Evolutionary conservation across 2,113 vertebrate genomes (phyloP).

Genomic region (Aramus guarauna): DNA sequence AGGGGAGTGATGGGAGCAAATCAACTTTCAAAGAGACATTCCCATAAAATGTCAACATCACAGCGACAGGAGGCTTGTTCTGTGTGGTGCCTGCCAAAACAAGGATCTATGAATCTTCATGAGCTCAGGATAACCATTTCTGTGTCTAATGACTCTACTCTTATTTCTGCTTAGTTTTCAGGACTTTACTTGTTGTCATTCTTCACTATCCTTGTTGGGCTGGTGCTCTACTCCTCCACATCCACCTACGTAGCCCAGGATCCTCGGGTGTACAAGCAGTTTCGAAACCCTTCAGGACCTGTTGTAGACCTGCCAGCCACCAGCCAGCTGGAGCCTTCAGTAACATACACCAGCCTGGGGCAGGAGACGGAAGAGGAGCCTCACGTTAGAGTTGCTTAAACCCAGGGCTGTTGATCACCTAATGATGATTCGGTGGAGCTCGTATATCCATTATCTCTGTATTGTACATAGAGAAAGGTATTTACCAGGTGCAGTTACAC

Average conservation of each 20-base stretch:
- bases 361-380: conserved; percentile 88
- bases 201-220: conserved; percentile 88
- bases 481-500: conserved; percentile 75
- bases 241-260: conserved; percentile 92
- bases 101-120: not conserved
- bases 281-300: conserved; percentile 87
- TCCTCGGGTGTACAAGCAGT: conserved; percentile 95
- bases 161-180: conserved; percentile 86
- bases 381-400: conserved; percentile 82
- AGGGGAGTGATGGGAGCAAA: not conserved
- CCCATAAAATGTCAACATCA: not conserved
- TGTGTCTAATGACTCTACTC: not conserved
- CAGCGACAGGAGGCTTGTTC: not conserved
- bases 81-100: not conserved
- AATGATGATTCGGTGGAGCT: conserved; percentile 58
- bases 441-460: conserved; percentile 73
- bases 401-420: conserved; percentile 35
- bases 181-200: conserved; percentile 92
- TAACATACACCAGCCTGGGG: conserved; percentile 91
- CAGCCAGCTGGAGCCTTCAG: conserved; percentile 85
- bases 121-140: not conserved
- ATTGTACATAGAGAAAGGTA: conserved; percentile 83
- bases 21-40: not conserved
- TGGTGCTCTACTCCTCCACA: conserved; percentile 89
- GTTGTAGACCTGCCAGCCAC: conserved; percentile 75